Evolutionary conservation across 2,888 invertebrate species (phyloP).

Genomic region (Drosophila emarginata): DNA sequence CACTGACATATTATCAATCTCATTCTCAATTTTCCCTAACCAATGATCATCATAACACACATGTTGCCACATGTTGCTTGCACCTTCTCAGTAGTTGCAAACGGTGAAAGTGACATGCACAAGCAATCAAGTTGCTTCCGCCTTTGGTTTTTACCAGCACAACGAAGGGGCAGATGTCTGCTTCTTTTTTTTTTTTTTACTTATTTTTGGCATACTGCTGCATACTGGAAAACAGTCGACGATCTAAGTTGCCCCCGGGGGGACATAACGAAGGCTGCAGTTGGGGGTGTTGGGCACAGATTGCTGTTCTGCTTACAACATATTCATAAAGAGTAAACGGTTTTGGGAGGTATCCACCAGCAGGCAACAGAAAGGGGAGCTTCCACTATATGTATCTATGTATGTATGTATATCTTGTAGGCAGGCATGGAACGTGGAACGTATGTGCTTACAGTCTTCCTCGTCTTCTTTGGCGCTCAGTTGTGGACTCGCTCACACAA

Average conservation of each 20-base stretch:
- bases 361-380: neutral
- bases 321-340: neutral
- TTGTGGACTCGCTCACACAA: neutral
- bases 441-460: neutral
- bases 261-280: conserved; percentile 19
- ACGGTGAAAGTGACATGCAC: conserved; percentile 82
- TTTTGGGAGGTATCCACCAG: neutral
- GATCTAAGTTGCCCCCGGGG: conserved; percentile 25
- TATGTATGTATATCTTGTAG: neutral
- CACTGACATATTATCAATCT: conserved; percentile 35
- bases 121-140: conserved; percentile 76
- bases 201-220: conserved; percentile 23
- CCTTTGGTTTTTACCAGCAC: conserved; percentile 43
- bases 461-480: conserved; percentile 24
- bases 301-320: conserved; percentile 4
- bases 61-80: conserved; percentile 1
- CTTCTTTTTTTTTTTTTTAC: neutral
- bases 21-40: conserved; percentile 25
- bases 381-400: neutral
- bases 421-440: neutral
- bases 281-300: conserved; percentile 14
- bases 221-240: conserved; percentile 43
- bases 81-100: conserved; percentile 33
- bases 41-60: neutral
- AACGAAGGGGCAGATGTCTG: conserved; percentile 23